phyloP scores from a whole-genome alignment of 2,888 invertebrate species.

The Aethes cnicana region DNA sequence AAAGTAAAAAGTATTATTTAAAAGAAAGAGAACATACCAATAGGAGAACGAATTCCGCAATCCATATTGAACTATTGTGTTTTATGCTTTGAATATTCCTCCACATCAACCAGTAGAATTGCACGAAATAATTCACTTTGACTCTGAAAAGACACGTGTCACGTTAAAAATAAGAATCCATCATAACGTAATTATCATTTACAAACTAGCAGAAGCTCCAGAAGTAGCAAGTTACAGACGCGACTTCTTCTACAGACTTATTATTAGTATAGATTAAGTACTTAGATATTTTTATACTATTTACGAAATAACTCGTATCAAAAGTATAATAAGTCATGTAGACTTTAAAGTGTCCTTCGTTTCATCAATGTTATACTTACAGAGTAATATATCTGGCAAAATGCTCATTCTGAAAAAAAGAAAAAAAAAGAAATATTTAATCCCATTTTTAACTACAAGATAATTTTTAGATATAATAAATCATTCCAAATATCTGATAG shows the following conservation, averaged over 20 bases:
- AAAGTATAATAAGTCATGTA: not conserved
- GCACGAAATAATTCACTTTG: slow-evolving; percentile 83
- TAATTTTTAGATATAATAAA: too few relatives aligned
- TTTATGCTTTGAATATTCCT: slow-evolving; percentile 84
- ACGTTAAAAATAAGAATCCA: slow-evolving; percentile 29
- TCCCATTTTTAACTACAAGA: too few relatives aligned
- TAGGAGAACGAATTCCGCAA: slow-evolving; percentile 82
- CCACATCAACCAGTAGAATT: slow-evolving; percentile 88
- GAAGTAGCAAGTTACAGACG: too few relatives aligned
- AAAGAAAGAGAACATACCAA: too few relatives aligned
- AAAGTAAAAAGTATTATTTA: too few relatives aligned
- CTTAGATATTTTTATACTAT: too few relatives aligned
- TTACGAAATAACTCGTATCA: too few relatives aligned
- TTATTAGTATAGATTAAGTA: too few relatives aligned
- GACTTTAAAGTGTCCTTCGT: not conserved
- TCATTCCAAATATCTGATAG: too few relatives aligned
- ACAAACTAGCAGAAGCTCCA: too few relatives aligned
- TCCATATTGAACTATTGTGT: slow-evolving; percentile 84
- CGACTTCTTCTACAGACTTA: too few relatives aligned
- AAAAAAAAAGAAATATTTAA: slow-evolving; percentile 1
- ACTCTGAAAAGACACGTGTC: slow-evolving; percentile 63
- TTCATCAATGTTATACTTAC: slow-evolving; percentile 61
- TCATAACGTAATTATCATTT: too few relatives aligned
- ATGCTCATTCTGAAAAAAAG: slow-evolving; percentile 71
- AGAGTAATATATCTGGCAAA: slow-evolving; percentile 76